A percentile compares a stretch with the other conserved stretches of the same genome.
Evolutionary conservation across 92 coral and sea anemone genomes (phyloP).

Genomic region (Actinernus sp.): DNA sequence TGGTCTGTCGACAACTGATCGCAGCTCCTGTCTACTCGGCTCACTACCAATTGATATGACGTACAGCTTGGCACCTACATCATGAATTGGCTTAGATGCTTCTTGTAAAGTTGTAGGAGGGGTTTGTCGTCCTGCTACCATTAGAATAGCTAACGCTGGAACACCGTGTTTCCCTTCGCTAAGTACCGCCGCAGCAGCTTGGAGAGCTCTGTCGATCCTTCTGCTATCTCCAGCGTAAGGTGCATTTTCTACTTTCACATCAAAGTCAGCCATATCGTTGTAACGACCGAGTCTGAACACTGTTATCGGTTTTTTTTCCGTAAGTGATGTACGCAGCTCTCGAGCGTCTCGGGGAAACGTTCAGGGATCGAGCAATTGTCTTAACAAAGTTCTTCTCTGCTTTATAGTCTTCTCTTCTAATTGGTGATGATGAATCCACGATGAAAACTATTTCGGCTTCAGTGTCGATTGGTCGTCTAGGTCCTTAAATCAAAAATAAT

Average conservation of each 20-base stretch:
- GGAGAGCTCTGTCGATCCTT: conserved; percentile 51
- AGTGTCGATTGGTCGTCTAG: background rate
- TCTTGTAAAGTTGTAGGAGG: conserved; percentile 35
- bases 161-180: conserved; percentile 60
- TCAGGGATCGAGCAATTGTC: conserved; percentile 27
- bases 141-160: conserved; percentile 74
- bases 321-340: conserved; percentile 53
- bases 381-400: conserved; percentile 67
- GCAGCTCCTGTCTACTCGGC: conserved; percentile 38
- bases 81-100: conserved; percentile 33
- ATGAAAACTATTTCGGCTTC: conserved; percentile 62
- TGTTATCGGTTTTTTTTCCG: conserved; percentile 18
- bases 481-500: too few species aligned
- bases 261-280: conserved; percentile 17
- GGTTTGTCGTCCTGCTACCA: conserved; percentile 74
- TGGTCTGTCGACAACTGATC: conserved; percentile 50
- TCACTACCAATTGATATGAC: conserved; percentile 64
- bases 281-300: conserved; percentile 30
- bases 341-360: conserved; percentile 46
- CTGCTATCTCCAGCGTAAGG: conserved; percentile 30
- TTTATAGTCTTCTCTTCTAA: conserved; percentile 35
- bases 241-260: conserved; percentile 36
- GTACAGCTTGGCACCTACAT: conserved; percentile 38
- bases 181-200: conserved; percentile 33
- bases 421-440: conserved; percentile 67